Conservation (phyloP, 1,140 invertebrate species). For the Micrasema longulum region DNA sequence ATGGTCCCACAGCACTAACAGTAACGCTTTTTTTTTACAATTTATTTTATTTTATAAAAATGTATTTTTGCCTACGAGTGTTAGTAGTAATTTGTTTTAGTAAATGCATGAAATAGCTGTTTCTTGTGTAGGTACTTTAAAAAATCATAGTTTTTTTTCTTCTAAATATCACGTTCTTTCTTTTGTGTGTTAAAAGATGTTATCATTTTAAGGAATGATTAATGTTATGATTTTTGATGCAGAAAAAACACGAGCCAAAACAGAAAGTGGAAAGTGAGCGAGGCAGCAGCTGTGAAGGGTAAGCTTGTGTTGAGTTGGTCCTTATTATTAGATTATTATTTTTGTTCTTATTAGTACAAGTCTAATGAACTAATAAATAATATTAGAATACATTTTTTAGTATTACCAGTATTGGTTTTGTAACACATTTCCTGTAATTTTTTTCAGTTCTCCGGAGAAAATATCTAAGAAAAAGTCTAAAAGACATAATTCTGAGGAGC, state of each 20-base stretch:
- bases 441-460: constrained; percentile 50
- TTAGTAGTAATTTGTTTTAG: constrained; percentile 17
- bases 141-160: constrained; percentile 10
- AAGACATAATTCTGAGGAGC: constrained; percentile 43
- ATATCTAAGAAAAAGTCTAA: constrained; percentile 50
- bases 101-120: constrained; percentile 48
- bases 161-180: constrained; percentile 10
- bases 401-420: too few relatives aligned
- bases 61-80: constrained; percentile 26
- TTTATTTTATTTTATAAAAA: neutral
- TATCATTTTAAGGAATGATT: neutral
- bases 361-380: too few relatives aligned
- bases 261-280: constrained; percentile 64
- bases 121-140: constrained; percentile 40
- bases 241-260: constrained; percentile 68
- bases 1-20: constrained; percentile 1
- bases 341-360: neutral
- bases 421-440: too few relatives aligned
- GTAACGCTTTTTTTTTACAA: constrained; percentile 10
- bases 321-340: neutral
- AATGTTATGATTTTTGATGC: constrained; percentile 56
- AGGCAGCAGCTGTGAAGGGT: constrained; percentile 65
- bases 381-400: too few relatives aligned
- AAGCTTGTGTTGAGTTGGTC: constrained; percentile 46
- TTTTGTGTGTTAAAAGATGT: constrained; percentile 2